Base-by-base conservation (phyloP, 64 coral and sea anemone species). In the Orbicella faveolata region DNA sequence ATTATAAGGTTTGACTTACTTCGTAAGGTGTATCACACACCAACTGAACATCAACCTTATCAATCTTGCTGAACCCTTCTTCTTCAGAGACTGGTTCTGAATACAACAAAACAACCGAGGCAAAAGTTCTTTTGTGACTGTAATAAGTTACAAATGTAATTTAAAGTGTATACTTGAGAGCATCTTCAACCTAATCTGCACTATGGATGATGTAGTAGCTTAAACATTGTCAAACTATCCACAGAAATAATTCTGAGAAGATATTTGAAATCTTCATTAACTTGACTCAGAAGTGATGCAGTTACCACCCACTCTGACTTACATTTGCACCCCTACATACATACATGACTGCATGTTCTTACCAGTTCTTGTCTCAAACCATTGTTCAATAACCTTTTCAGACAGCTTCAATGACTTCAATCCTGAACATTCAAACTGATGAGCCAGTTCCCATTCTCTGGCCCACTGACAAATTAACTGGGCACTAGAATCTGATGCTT, bases 401-500 rank as follows among this genome's bases (percentile, higher is more conserved):
- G 70, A 83, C 15, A 59, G 76, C 74, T 73, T 61, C 4, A 91
- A 39, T 59, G 36, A 13, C 14, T 20, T 82, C 21, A 82, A 20
- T 16, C 13, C 1, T 19, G 36, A 25, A 9, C 70, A 23, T 30
- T 85, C 82, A 85, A 72, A 85, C 39, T 85, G 73, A 23, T 76
- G 33, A 84, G 74, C 89, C 15, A 91, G 30, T 75, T 74, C 36
- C 89, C 89, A 91, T 84, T 91, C 89, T 84, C 89, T 74, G 26
- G 89, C 35, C 89, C 89, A 91, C 4, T 84, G 35, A 91, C 89
- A 91, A 48, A 75, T 55, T 15, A 84, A 75, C 54, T 44, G 75
- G 52, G 80, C 89, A 57, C 30, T 62, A 75, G 26, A 21, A 18
- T 54, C 6, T 55, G 57, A 36, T n/a, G 61, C 18, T 30, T 63